Percentiles rank a stretch among this genome's conserved stretches.
Conservation (phyloP, 1,140 invertebrate species). For the Apis florea region DNA sequence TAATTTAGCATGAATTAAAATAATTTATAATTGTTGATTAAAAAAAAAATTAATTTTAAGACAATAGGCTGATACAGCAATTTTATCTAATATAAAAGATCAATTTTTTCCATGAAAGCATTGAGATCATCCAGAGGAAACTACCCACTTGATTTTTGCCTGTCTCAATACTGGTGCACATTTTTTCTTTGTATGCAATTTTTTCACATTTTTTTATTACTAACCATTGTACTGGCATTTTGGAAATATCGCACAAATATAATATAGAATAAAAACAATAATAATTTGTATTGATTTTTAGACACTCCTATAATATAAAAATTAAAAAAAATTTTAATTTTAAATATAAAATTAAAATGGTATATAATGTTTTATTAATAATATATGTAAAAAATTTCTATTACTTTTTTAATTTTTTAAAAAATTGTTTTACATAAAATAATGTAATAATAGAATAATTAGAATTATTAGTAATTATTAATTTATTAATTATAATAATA, state of each 20-base stretch:
- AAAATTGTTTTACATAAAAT: neutral
- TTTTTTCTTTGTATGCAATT: constrained; percentile 71
- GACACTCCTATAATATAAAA: neutral
- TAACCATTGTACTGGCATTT: constrained; percentile 72
- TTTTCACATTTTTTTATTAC: constrained; percentile 68
- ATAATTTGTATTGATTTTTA: constrained; percentile 37
- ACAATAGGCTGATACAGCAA: constrained; percentile 6
- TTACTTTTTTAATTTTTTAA: neutral
- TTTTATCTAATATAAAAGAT: neutral
- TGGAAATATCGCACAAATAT: constrained; percentile 76
- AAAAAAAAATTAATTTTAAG: constrained; percentile 1
- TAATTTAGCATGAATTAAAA: neutral
- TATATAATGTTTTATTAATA: neutral
- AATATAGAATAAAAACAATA: constrained; percentile 59
- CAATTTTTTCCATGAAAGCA: constrained; percentile 39
- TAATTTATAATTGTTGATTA: neutral
- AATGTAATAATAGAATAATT: neutral
- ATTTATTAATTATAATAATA: neutral
- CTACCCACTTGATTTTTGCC: constrained; percentile 50
- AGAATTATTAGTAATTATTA: neutral
- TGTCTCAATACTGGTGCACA: constrained; percentile 64
- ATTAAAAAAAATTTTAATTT: neutral
- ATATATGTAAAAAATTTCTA: neutral
- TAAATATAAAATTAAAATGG: no score
- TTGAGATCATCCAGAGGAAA: constrained; percentile 14